phyloP scores from a whole-genome alignment of 2,113 vertebrate genomes.

The Apistogramma diplotaenia region DNA sequence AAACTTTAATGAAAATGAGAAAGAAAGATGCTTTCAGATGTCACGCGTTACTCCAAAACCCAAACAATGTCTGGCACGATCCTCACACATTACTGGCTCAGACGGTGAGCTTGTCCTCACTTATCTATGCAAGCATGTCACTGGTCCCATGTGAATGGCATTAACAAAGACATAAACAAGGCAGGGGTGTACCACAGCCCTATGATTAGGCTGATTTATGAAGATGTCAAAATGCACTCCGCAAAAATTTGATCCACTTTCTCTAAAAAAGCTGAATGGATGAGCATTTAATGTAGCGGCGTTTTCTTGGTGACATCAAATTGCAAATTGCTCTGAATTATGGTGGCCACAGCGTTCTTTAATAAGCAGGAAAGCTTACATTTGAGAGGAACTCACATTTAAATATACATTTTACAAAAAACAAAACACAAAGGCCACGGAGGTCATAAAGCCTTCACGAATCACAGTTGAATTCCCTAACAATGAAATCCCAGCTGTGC shows the following conservation, averaged over 20 bases:
- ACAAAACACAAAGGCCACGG: conserved; percentile 6
- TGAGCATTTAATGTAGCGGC: conserved; percentile 29
- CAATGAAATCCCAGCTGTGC: conserved; percentile 11
- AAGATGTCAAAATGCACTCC: conserved; percentile 54
- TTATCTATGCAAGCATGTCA: conserved; percentile 48
- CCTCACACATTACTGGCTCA: conserved; percentile 23
- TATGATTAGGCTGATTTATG: conserved; percentile 68
- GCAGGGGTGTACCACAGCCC: conserved; percentile 52
- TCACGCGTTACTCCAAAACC: conserved; percentile 2
- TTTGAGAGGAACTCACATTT: conserved; percentile 3
- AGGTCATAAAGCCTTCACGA: neutral
- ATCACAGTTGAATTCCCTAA: neutral
- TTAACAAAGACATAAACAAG: conserved; percentile 67
- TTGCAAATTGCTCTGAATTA: conserved; percentile 25
- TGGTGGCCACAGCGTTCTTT: neutral
- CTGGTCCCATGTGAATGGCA: conserved; percentile 63
- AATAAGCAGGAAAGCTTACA: neutral
- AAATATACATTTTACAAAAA: conserved; percentile 12
- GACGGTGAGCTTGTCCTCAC: conserved; percentile 14
- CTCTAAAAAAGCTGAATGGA: conserved; percentile 40
- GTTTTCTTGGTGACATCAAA: conserved; percentile 41
- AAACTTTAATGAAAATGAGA: neutral
- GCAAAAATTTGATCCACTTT: conserved; percentile 51
- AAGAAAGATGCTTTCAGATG: neutral
- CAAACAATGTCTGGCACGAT: conserved; percentile 39